phyloP scores from a whole-genome alignment of 1,140 invertebrate species.

The Paracyclopina nana region DNA sequence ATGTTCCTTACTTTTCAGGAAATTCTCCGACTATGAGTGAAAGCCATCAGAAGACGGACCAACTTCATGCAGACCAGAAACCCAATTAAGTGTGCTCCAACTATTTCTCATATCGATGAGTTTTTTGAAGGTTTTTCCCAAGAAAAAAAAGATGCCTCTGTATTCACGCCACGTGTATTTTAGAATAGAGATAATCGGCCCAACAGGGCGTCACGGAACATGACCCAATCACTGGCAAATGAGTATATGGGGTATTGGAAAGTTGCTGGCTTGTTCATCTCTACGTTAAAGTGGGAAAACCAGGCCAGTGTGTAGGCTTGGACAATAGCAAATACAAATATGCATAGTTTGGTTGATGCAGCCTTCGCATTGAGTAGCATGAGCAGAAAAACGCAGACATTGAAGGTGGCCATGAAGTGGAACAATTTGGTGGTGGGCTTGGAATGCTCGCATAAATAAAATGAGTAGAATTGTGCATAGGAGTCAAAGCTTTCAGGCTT shows the following conservation, averaged over 20 bases:
- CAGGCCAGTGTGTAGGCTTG: not conserved
- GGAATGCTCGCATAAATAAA: not conserved
- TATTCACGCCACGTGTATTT: no score
- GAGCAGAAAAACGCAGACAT: not conserved
- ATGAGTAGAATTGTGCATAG: not conserved
- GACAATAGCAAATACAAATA: not conserved
- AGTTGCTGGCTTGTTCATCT: not conserved
- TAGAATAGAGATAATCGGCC: not conserved
- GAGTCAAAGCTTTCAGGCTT: no score
- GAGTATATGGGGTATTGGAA: not conserved
- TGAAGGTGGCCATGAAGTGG: not conserved
- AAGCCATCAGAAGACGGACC: no score
- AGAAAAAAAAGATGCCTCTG: no score
- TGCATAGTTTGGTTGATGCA: not conserved
- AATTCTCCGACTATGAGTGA: no score
- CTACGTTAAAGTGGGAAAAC: not conserved
- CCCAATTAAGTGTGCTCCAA: no score
- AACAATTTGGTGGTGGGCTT: not conserved
- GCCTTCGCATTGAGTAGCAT: not conserved
- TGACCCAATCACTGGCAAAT: not conserved
- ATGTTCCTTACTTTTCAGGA: no score
- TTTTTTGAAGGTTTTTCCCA: no score
- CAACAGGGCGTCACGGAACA: not conserved
- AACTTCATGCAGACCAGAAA: no score
- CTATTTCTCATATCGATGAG: no score